phyloP scores from a whole-genome alignment of 1,140 invertebrate genomes.

The Brachionus calyciflorus region DNA sequence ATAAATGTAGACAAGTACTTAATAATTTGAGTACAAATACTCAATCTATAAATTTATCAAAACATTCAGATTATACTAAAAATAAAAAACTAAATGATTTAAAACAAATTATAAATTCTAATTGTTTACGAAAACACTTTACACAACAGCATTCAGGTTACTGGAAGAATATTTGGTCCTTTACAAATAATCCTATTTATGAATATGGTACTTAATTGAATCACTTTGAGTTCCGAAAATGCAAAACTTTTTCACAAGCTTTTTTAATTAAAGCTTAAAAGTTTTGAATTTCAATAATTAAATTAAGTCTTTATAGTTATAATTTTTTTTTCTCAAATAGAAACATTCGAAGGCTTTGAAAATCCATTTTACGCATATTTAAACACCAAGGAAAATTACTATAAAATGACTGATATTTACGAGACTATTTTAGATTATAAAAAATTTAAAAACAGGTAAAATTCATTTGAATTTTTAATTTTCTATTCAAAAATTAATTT shows the following conservation, averaged over 20 bases:
- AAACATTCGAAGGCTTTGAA: conserved; percentile 22
- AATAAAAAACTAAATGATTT: not conserved
- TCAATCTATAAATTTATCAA: not conserved
- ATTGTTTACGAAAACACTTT: not conserved
- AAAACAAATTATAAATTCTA: not conserved
- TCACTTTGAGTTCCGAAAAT: not conserved
- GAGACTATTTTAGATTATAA: conserved; percentile 1
- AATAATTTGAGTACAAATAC: not conserved
- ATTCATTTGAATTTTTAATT: not conserved
- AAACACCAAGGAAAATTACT: not conserved
- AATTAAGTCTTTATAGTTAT: not conserved
- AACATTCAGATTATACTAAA: not conserved
- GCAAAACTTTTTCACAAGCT: too few relatives aligned
- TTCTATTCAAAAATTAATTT: not conserved
- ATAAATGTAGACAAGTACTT: conserved; percentile 21
- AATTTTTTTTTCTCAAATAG: conserved; percentile 7
- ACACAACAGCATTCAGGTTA: conserved; percentile 16
- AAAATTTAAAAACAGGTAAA: conserved; percentile 28
- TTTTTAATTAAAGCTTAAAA: too few relatives aligned
- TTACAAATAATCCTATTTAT: conserved; percentile 30
- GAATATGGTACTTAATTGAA: conserved; percentile 12
- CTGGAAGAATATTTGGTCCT: conserved; percentile 22
- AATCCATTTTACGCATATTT: conserved; percentile 16
- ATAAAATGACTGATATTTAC: not conserved
- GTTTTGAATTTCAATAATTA: not conserved